Conservation (phyloP, 2,888 invertebrate genomes). For the Leptinotarsa peninsularis region DNA sequence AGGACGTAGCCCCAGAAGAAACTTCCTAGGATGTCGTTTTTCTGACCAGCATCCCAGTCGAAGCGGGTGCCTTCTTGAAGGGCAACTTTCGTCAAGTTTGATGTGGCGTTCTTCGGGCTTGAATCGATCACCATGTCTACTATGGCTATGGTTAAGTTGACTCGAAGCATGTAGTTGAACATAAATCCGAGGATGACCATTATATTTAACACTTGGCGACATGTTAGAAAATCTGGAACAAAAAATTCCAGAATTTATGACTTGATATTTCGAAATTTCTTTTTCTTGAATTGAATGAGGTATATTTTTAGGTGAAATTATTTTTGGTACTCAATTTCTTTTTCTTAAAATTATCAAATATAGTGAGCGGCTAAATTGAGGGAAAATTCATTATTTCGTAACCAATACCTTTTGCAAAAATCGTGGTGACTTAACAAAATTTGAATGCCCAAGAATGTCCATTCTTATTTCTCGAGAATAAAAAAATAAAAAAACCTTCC, state of each 20-base stretch:
- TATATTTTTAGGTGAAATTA: no score
- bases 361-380: no score
- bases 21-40: constrained; percentile 84
- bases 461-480: no score
- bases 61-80: constrained; percentile 68
- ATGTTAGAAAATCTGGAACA: constrained; percentile 67
- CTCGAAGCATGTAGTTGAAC: constrained; percentile 89
- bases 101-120: constrained; percentile 29
- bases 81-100: constrained; percentile 20
- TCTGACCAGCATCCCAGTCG: constrained; percentile 82
- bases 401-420: no score
- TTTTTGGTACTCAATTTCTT: no score
- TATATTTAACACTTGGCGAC: constrained; percentile 83
- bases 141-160: constrained; percentile 88
- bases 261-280: background rate
- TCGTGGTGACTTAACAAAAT: no score
- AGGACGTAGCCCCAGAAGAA: constrained; percentile 95
- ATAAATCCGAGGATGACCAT: constrained; percentile 90
- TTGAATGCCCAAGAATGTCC: no score
- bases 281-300: no score
- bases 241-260: constrained; percentile 14
- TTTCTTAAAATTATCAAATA: no score
- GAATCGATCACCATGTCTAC: constrained; percentile 78
- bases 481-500: no score
- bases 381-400: no score